A percentile compares a stretch with the other conserved stretches of the same genome.
phyloP scores from a whole-genome alignment of 2,113 vertebrate genomes.

The Cinclus cinclus region DNA sequence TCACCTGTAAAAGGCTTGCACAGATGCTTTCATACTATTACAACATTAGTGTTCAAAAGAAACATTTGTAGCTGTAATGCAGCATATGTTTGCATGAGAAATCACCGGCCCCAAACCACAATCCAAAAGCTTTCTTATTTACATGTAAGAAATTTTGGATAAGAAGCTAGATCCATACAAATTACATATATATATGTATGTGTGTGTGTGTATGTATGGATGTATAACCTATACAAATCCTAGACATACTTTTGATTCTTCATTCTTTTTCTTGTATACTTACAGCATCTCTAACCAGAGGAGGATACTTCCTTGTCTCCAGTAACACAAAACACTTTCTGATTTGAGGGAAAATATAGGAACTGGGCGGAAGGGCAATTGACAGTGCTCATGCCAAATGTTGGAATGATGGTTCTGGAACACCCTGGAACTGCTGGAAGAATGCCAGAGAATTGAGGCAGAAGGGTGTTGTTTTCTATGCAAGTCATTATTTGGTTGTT shows the following conservation, averaged over 20 bases:
- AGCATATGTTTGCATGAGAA: neutral
- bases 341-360: neutral
- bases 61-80: neutral
- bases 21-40: neutral
- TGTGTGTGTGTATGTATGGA: rapidly evolving
- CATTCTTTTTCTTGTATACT: neutral
- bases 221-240: neutral
- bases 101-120: neutral
- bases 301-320: neutral
- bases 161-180: neutral
- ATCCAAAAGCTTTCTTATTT: neutral
- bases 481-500: neutral
- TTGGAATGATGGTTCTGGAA: neutral
- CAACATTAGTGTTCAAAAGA: neutral
- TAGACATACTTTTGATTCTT: neutral
- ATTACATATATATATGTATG: rapidly evolving
- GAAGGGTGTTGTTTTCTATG: neutral
- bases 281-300: neutral
- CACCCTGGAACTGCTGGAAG: neutral
- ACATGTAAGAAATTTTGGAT: neutral
- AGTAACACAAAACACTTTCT: neutral
- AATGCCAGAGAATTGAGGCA: neutral
- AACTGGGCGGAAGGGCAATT: neutral
- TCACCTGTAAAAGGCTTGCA: neutral
- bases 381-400: neutral